Percentiles rank a stretch among this genome's conserved stretches.
These are phyloP conservation scores for Chaetura pelagica DNA, from an alignment of 2,113 vertebrate genomes.

Conservation along the genomic window DNA sequence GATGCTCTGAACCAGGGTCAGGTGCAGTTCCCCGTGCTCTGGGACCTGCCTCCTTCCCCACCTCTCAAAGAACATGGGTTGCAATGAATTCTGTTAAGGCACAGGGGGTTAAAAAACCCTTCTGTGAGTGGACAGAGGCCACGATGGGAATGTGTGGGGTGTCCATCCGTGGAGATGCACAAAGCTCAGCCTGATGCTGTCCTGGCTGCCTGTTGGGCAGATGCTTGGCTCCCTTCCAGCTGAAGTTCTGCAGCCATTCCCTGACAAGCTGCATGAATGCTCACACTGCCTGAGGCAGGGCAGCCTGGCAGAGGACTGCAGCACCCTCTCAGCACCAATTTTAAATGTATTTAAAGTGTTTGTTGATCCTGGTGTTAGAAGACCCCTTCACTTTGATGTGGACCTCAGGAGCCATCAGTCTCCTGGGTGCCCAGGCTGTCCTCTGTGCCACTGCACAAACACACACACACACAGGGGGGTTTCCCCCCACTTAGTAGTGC, in stretches of 20 bases:
- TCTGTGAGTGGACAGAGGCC: no score
- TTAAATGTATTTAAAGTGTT: background rate
- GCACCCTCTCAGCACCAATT: background rate
- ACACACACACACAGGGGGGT: background rate
- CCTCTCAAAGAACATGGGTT: background rate
- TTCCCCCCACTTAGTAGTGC: background rate
- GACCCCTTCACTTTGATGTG: background rate
- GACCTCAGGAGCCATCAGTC: background rate
- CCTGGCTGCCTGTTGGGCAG: rapidly evolving
- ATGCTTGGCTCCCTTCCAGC: background rate
- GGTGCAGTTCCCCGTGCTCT: background rate
- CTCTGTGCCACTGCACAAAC: background rate
- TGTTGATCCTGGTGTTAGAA: background rate
- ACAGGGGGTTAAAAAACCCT: no score
- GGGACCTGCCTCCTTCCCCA: background rate
- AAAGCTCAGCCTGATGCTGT: background rate
- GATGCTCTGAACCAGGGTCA: no score
- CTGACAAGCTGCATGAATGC: rapidly evolving
- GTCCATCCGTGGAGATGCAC: background rate
- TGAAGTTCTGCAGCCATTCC: background rate
- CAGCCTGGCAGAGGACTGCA: background rate
- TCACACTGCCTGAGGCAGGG: background rate
- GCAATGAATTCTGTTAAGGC: background rate
- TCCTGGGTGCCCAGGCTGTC: rapidly evolving
- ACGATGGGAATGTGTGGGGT: background rate